phyloP scores from a whole-genome alignment of 2,113 vertebrate species.

The Phalacrocorax aristotelis region DNA sequence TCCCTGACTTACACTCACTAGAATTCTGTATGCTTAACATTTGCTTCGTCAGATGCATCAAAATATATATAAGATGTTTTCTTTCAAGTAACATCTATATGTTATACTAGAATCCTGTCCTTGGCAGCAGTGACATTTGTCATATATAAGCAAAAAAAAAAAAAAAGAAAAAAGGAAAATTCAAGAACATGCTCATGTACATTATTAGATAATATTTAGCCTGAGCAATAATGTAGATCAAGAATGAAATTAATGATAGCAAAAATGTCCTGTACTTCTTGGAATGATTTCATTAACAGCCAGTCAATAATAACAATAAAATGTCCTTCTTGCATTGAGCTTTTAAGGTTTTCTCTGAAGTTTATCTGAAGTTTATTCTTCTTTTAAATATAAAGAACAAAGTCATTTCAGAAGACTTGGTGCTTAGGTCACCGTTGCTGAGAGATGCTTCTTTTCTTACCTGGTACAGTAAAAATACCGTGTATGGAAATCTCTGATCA shows the following conservation, averaged over 20 bases:
- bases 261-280: constrained; percentile 27
- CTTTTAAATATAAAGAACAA: neutral
- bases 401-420: neutral
- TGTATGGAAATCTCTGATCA: neutral
- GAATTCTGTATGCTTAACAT: constrained; percentile 11
- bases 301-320: constrained; percentile 40
- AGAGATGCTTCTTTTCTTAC: neutral
- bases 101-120: neutral
- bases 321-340: constrained; percentile 20
- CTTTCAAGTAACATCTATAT: neutral
- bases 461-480: neutral
- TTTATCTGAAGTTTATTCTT: neutral
- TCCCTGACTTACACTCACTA: constrained; percentile 45
- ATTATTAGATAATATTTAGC: constrained; percentile 3
- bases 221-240: constrained; percentile 19
- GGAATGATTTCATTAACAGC: constrained; percentile 12
- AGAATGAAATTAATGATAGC: constrained; percentile 10
- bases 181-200: neutral
- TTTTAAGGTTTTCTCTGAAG: constrained; percentile 37
- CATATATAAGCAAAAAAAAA: neutral
- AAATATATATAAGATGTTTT: neutral
- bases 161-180: neutral
- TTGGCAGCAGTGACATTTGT: neutral
- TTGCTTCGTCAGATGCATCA: neutral
- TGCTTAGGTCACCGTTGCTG: neutral